These are phyloP conservation scores for Flabesymbios commensalis DNA, from an alignment of 2,888 invertebrate genomes.

Conservation along the genomic window DNA sequence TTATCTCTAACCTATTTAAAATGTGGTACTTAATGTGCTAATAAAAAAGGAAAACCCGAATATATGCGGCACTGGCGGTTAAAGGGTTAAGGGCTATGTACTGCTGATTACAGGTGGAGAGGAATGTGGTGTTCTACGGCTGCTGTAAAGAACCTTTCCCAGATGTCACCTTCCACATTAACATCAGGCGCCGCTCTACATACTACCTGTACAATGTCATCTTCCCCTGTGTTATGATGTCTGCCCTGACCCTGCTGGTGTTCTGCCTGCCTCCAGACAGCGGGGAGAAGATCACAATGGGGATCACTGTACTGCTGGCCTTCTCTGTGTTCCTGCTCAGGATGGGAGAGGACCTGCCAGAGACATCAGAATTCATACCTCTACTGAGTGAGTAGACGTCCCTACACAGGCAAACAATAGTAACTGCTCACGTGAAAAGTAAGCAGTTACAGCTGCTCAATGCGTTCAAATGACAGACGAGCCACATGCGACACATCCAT, in stretches of 20 bases:
- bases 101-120: conserved; percentile 41
- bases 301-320: conserved; percentile 66
- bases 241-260: conserved; percentile 67
- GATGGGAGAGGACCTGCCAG: conserved; percentile 68
- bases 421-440: too few species aligned
- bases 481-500: too few species aligned
- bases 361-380: conserved; percentile 67
- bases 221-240: conserved; percentile 68
- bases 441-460: too few species aligned
- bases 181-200: conserved; percentile 64
- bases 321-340: conserved; percentile 68
- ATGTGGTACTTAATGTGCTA: too few species aligned
- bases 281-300: conserved; percentile 67
- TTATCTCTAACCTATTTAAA: too few species aligned
- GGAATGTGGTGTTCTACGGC: conserved; percentile 54
- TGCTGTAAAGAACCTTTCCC: conserved; percentile 58
- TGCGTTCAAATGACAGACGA: too few species aligned
- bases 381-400: conserved; percentile 62
- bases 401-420: too few species aligned
- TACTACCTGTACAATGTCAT: conserved; percentile 66
- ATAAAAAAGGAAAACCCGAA: too few species aligned
- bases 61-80: too few species aligned
- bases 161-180: conserved; percentile 64
- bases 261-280: conserved; percentile 66
- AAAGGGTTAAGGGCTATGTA: too few species aligned